phyloP scores from a whole-genome alignment of 2,797 vertebrate genomes.

The Nasua narica region DNA sequence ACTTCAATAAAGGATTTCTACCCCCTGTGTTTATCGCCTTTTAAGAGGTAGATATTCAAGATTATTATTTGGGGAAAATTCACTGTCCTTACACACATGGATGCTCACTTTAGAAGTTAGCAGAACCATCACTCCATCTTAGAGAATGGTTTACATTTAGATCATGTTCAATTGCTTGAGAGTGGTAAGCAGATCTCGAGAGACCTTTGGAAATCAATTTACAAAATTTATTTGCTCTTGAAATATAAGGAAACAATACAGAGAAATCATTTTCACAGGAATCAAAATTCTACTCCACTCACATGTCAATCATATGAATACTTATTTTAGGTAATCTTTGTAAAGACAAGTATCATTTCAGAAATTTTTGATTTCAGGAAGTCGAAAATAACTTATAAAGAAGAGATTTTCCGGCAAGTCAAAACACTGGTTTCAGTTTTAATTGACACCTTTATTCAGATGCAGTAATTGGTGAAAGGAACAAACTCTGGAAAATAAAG shows the following conservation, averaged over 20 bases:
- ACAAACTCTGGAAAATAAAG: not conserved
- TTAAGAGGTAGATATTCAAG: not conserved
- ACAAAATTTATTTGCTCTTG: not conserved
- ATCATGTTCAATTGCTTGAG: not conserved
- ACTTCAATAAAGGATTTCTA: not conserved
- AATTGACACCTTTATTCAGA: not conserved
- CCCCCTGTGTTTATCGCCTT: not conserved
- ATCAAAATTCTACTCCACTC: not conserved
- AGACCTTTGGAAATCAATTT: slow-evolving; percentile 14
- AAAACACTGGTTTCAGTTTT: not conserved
- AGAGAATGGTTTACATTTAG: not conserved
- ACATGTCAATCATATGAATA: not conserved
- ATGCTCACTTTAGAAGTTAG: not conserved
- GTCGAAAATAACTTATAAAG: not conserved
- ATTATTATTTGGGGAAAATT: not conserved
- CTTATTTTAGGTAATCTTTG: not conserved
- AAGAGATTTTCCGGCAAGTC: not conserved
- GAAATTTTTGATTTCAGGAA: not conserved
- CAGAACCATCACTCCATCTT: not conserved
- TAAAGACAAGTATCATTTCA: not conserved
- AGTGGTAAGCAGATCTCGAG: not conserved
- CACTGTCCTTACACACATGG: not conserved
- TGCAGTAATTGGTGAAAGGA: not conserved
- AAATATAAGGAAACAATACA: not conserved
- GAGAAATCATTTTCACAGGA: slow-evolving; percentile 7